These are phyloP conservation scores for Incurvaria masculella DNA, from an alignment of 2,888 invertebrate genomes.

Conservation along the genomic window DNA sequence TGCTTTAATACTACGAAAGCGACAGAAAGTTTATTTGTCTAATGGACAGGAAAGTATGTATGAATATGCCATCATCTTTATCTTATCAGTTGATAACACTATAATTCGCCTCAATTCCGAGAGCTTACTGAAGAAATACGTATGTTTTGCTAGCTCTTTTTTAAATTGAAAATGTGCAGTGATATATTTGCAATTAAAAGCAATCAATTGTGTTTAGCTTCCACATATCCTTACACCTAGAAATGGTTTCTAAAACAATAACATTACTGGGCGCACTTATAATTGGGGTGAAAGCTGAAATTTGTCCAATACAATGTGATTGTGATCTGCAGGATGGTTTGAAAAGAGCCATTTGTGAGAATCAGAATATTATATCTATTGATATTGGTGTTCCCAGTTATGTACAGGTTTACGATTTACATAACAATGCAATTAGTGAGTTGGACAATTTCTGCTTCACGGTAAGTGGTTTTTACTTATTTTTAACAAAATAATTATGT, in stretches of 20 bases:
- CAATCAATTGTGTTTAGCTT: too few species aligned
- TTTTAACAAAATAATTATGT: too few species aligned
- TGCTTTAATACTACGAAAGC: too few species aligned
- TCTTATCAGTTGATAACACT: not conserved
- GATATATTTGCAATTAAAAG: not conserved
- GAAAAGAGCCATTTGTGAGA: conserved; percentile 51
- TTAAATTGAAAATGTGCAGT: not conserved
- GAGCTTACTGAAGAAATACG: not conserved
- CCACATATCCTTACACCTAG: too few species aligned
- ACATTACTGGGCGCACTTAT: too few species aligned
- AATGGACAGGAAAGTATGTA: too few species aligned
- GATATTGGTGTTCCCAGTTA: conserved; percentile 56
- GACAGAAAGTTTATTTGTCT: too few species aligned
- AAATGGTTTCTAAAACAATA: too few species aligned
- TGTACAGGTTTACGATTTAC: conserved; percentile 60
- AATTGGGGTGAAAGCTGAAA: conserved; percentile 20
- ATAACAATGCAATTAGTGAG: conserved; percentile 59
- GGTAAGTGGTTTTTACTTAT: conserved; percentile 30
- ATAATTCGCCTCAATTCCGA: not conserved
- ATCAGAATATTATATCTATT: conserved; percentile 56
- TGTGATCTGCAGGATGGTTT: conserved; percentile 50
- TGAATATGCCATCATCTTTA: too few species aligned
- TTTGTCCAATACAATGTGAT: conserved; percentile 54
- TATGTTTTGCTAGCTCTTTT: not conserved
- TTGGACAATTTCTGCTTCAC: conserved; percentile 59